Conservation (phyloP, 2,113 vertebrate genomes). For the Orycteropus afer region DNA sequence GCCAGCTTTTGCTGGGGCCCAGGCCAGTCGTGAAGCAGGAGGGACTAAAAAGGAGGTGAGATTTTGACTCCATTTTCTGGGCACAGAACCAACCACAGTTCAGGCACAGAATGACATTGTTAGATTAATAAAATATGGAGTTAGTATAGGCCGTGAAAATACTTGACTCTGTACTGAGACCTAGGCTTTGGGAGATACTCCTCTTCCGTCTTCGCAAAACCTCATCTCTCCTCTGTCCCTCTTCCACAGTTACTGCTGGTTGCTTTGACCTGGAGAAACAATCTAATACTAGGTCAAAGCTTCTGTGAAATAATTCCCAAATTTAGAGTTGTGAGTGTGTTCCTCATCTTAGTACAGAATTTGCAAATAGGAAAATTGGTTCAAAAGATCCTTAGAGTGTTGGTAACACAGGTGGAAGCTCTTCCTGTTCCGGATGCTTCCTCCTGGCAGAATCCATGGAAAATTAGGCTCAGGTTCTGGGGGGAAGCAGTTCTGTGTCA, state of each 20-base stretch:
- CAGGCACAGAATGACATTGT: background rate
- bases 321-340: background rate
- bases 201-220: background rate
- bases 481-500: background rate
- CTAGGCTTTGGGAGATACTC: background rate
- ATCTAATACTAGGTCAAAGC: background rate
- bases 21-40: background rate
- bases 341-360: background rate
- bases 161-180: background rate
- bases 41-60: background rate
- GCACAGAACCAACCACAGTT: background rate
- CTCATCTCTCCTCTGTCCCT: background rate
- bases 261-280: background rate
- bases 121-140: background rate
- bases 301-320: background rate
- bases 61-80: background rate
- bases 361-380: background rate
- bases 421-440: background rate
- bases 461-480: background rate
- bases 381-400: background rate
- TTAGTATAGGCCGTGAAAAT: background rate
- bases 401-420: background rate
- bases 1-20: background rate
- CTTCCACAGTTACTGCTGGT: background rate
- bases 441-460: background rate